phyloP scores from a whole-genome alignment of 2,113 vertebrate genomes.

The Atractosteus spatula region DNA sequence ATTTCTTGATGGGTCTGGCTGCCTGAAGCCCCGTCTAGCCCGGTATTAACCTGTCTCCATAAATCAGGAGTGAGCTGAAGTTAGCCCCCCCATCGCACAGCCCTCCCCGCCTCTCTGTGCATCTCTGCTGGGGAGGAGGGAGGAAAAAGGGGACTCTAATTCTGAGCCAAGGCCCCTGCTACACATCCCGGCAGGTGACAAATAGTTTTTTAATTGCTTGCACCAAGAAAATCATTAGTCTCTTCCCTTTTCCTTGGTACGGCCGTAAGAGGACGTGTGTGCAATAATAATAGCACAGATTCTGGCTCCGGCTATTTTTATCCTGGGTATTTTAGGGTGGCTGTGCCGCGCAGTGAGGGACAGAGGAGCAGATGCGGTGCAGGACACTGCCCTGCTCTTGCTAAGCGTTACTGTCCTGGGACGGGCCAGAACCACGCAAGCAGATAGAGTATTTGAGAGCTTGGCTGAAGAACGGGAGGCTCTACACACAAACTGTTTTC shows the following conservation, averaged over 20 bases:
- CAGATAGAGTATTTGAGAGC: not conserved
- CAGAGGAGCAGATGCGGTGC: not conserved
- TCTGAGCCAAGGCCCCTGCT: constrained; percentile 59
- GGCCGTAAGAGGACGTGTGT: constrained; percentile 58
- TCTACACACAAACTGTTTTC: no score
- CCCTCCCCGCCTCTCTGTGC: constrained; percentile 13
- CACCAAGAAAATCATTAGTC: constrained; percentile 82
- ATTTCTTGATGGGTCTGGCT: constrained; percentile 67
- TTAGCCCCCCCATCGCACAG: constrained; percentile 31
- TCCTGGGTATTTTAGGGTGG: constrained; percentile 54
- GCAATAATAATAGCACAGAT: constrained; percentile 69
- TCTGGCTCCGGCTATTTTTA: constrained; percentile 67
- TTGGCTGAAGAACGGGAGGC: no score
- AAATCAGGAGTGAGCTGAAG: constrained; percentile 64
- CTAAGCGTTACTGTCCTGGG: not conserved
- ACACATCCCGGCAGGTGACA: constrained; percentile 72
- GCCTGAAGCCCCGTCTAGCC: constrained; percentile 59
- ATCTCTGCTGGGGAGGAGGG: not conserved
- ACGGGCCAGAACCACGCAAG: not conserved
- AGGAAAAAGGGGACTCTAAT: constrained; percentile 30
- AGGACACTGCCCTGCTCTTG: no score
- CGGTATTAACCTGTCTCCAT: constrained; percentile 73
- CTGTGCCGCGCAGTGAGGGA: constrained; percentile 14
- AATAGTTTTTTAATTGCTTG: constrained; percentile 92
- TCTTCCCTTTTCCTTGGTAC: constrained; percentile 70